Conservation (phyloP, 2,113 vertebrate species). For the Gymnobelideus leadbeateri region DNA sequence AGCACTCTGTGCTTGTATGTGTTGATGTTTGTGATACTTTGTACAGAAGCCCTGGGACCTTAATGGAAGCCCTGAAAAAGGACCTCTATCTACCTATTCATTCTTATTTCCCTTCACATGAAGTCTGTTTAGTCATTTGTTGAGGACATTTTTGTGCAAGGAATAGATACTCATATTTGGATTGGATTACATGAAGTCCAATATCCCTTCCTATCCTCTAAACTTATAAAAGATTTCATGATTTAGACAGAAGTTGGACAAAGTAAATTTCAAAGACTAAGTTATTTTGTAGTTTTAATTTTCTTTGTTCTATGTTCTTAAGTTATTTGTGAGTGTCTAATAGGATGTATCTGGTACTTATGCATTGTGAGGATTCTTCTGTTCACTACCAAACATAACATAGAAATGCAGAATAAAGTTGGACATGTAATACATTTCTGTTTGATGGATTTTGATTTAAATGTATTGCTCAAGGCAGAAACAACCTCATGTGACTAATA, state of each 20-base stretch:
- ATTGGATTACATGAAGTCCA: neutral
- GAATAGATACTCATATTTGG: neutral
- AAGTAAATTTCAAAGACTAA: neutral
- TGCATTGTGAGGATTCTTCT: neutral
- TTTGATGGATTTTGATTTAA: neutral
- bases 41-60: no score
- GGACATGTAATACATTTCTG: neutral
- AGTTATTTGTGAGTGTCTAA: neutral
- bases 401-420: neutral
- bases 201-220: neutral
- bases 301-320: neutral
- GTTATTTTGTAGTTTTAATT: neutral
- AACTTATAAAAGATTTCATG: neutral
- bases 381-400: neutral
- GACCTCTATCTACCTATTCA: neutral
- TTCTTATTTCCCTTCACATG: neutral
- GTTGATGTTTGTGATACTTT: no score
- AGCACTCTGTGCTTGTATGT: no score
- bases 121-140: neutral
- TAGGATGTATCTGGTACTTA: neutral
- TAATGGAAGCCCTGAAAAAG: no score
- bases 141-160: neutral
- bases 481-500: neutral
- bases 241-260: neutral
- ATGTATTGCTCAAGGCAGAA: neutral